These are phyloP conservation scores for Caenorhabditis inopinata DNA, from an alignment of 1,140 invertebrate species.

Conservation along the genomic window DNA sequence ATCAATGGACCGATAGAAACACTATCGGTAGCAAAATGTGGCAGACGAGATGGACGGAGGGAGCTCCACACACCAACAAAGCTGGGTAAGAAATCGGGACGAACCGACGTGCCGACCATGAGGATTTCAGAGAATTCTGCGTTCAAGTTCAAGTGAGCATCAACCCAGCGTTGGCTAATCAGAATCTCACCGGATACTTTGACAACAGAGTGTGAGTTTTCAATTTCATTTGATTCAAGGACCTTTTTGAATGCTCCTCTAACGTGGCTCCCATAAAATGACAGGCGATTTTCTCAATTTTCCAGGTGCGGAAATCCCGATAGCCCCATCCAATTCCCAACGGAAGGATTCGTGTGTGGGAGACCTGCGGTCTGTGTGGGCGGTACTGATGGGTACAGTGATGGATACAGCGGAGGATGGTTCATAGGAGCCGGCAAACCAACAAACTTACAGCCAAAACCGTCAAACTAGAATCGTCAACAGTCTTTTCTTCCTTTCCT, in stretches of 20 bases:
- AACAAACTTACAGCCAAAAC: background rate
- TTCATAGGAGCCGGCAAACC: background rate
- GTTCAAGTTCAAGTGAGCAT: background rate
- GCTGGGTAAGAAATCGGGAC: background rate
- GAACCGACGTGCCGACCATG: background rate
- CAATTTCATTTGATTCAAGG: too few relatives aligned
- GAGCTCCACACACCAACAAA: background rate
- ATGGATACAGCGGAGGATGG: background rate
- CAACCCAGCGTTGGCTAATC: background rate
- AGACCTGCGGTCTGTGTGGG: background rate
- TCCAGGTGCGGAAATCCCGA: background rate
- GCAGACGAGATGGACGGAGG: background rate
- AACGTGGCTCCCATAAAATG: too few relatives aligned
- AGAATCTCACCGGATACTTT: background rate
- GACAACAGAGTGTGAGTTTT: background rate
- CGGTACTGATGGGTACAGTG: background rate
- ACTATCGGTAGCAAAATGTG: background rate
- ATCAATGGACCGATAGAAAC: background rate
- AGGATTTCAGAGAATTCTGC: background rate
- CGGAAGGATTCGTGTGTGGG: slow-evolving; percentile 7
- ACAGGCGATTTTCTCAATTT: background rate
- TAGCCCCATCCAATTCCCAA: background rate
- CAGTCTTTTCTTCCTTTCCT: too few relatives aligned
- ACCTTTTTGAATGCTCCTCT: too few relatives aligned
- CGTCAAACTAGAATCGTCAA: too few relatives aligned